Evolutionary conservation across 2,797 vertebrate species (phyloP), one percentile per base, ranked within the genome.

Genomic region (Cirrhinus mrigala): DNA sequence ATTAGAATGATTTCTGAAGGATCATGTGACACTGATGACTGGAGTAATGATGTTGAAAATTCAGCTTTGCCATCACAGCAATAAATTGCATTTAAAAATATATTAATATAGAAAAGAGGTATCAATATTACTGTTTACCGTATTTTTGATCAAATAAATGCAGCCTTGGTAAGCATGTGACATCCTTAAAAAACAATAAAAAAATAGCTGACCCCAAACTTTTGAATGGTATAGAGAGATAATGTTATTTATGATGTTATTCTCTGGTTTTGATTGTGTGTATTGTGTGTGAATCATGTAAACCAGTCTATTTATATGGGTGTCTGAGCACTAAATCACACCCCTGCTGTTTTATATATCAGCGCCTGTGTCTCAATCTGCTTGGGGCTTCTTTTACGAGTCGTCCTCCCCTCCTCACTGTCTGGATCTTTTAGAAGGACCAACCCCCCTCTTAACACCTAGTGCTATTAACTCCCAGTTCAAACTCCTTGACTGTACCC

Each of bases 331-430:
- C 37, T 79, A 83, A 50, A 73, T 83, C 44, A 68, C 85, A 71
- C 27, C 82, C 89, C 83, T 86, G 87, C 87, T 88, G 89, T 56
- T 77, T 85, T 84, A 85, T 87, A 82, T 76, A 83, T 87, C 77
- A 87, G 81, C 9, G 12, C 54, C 40, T 85, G 83, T 79, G 54
- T 82, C 73, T 76, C 62, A 71, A 74, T 84, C 69, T 64, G 71
- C 58, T 84, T 33, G 62, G 40, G 62, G 40, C 77, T 82, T 82
- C n/a, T 37, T 87, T 80, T 84, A 86, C 69, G 54, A 85, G 77
- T 22, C 22, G 8, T 71, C 76, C 56, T 71, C 82, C 85, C 82
- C 85, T 81, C 37, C 46, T 58, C 74, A 54, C 74, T 83, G 56
- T 86, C 69, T 82, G 73, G 18, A 60, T 68, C 52, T 62, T 71